Evolutionary conservation across 23 tunicate species (phyloP), one percentile per base, ranked within the genome.

Genomic region (Ascidia mentula): DNA sequence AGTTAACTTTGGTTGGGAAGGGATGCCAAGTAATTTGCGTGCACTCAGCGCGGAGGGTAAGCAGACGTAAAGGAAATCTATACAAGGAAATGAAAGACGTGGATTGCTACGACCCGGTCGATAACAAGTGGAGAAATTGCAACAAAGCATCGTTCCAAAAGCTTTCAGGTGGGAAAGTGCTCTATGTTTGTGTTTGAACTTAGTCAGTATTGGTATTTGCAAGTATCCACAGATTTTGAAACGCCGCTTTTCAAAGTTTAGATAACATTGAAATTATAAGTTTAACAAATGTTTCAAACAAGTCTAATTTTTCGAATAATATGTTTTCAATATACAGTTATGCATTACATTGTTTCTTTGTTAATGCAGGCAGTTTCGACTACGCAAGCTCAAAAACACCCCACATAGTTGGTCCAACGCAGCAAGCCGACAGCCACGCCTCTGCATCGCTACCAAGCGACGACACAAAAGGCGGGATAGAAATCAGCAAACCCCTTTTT

Each of bases 41-140:
- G 46, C 39, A 34, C 18, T 35, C 75, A 18, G 75, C 75, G 2
- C 38, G 18, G 18, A 74, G 45, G 38, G 34, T 34, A 37, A 30
- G 46, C 46, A 74, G 78, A 74, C 4, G 46, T 6, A 74, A 26
- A 36, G 26, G 46, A 34, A 71, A n/a, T 3, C 74, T 3, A 36
- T 34, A 74, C 46, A 74, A 38, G 38, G 78, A 34, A 1, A 3
- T 74, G 34, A 6, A 13, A 18, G 78, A 74, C 38, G 78, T 74
- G 28, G 78, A 74, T 13, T 74, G 38, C 24, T 74, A 74, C 38
- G 78, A 74, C 15, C 78, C 78, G n/a, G 40, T 74, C 17, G n/a
- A 34, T 26, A 36, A 36, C 17, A 30, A 74, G n/a, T 74, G 78
- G 78, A 35, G 22, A 35, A 36, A 46, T 18, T 36, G 20, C 46